Evolutionary conservation across 2,888 invertebrate species (phyloP).

Genomic region (Chalcosyrphus nemorum): DNA sequence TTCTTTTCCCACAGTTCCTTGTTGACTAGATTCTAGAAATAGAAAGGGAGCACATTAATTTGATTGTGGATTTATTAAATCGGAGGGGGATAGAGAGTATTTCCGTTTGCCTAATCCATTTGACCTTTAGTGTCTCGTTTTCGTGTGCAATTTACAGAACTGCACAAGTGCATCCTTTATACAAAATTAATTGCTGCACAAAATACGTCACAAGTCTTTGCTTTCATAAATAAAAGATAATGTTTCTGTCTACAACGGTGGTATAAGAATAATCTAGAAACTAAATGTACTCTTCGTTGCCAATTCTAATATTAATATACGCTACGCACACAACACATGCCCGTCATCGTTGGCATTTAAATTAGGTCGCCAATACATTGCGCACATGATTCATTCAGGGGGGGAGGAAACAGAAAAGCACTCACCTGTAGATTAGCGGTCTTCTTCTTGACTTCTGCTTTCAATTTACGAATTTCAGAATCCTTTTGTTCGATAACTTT

Average conservation of each 20-base stretch:
- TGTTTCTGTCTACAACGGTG: constrained; percentile 7
- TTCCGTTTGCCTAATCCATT: too few relatives aligned
- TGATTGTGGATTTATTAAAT: too few relatives aligned
- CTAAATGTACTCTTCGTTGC: constrained; percentile 8
- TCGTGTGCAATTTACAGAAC: neutral
- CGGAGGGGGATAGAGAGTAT: neutral
- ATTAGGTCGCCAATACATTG: constrained; percentile 1
- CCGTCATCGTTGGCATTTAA: neutral
- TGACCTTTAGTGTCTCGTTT: too few relatives aligned
- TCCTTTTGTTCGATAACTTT: constrained; percentile 82
- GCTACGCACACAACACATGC: neutral
- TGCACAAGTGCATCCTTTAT: constrained; percentile 22
- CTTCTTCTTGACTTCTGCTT: constrained; percentile 80
- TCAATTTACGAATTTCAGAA: constrained; percentile 83
- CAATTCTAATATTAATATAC: constrained; percentile 21
- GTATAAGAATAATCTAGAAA: constrained; percentile 16
- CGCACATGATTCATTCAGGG: constrained; percentile 17
- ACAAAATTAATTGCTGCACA: too few relatives aligned
- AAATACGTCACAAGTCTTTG: constrained; percentile 30
- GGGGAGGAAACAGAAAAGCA: neutral
- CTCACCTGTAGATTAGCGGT: constrained; percentile 80
- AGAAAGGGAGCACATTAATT: neutral
- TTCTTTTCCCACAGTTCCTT: constrained; percentile 85
- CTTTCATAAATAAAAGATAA: constrained; percentile 5
- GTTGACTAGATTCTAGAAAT: constrained; percentile 83